Conservation (phyloP, 2,797 vertebrate species). For the Protosalanx chinensis region DNA sequence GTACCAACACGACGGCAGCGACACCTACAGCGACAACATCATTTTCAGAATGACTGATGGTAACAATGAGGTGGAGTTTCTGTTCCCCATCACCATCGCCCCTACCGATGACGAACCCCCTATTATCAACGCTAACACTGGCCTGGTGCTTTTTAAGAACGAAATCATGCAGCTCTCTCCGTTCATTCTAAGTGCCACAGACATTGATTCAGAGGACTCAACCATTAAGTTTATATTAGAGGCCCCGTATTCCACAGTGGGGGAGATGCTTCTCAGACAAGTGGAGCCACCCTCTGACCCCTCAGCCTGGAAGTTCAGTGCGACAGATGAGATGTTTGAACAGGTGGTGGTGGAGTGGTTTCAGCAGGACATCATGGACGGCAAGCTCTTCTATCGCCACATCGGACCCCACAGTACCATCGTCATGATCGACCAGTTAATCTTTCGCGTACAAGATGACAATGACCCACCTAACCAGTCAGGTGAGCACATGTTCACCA, state of each 20-base stretch:
- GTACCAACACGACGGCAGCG: conserved; percentile 84
- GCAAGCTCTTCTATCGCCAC: conserved; percentile 84
- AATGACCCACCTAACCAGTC: conserved; percentile 85
- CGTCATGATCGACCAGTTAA: conserved; percentile 68
- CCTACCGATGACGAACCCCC: conserved; percentile 85
- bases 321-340: conserved; percentile 81
- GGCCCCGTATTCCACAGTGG: conserved; percentile 64
- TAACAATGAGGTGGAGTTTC: conserved; percentile 80
- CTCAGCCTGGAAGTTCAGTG: conserved; percentile 75
- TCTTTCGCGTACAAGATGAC: conserved; percentile 84
- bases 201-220: conserved; percentile 85
- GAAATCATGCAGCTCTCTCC: conserved; percentile 83
- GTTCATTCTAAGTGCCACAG: conserved; percentile 83
- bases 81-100: conserved; percentile 82
- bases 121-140: conserved; percentile 79
- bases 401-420: conserved; percentile 73
- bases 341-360: conserved; percentile 85
- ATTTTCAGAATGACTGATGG: conserved; percentile 83
- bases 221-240: conserved; percentile 80
- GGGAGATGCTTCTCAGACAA: conserved; percentile 81
- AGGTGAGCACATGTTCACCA: conserved; percentile 73
- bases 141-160: conserved; percentile 78
- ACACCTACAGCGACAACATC: conserved; percentile 87
- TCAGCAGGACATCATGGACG: conserved; percentile 84
- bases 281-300: conserved; percentile 71